These are phyloP conservation scores for Umimayanthus chanpuru DNA, from an alignment of 92 coral and sea anemone genomes.

Conservation along the genomic window DNA sequence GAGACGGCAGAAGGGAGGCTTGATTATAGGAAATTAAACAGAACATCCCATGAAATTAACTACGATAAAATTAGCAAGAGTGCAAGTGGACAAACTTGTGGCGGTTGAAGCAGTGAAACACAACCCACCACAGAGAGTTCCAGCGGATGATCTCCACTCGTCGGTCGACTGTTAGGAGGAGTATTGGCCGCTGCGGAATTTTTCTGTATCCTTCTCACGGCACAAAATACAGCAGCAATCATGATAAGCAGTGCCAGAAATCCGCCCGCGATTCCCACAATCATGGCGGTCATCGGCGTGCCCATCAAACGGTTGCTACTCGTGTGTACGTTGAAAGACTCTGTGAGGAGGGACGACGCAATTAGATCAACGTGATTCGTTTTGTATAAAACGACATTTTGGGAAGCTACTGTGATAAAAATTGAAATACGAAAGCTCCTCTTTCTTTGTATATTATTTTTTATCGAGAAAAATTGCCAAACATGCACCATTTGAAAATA, in stretches of 20 bases:
- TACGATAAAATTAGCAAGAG: too few relatives aligned
- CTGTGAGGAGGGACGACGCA: not conserved
- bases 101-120: not conserved
- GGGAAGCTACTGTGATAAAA: too few relatives aligned
- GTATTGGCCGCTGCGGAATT: conserved; percentile 56
- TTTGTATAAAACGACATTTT: not conserved
- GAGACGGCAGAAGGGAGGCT: too few relatives aligned
- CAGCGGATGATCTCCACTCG: conserved; percentile 68
- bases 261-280: conserved; percentile 87
- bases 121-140: conserved; percentile 72
- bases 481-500: too few relatives aligned
- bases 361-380: not conserved
- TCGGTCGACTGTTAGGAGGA: conserved; percentile 68
- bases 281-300: conserved; percentile 72
- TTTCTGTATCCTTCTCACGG: conserved; percentile 82
- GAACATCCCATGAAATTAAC: too few relatives aligned
- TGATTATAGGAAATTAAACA: too few relatives aligned
- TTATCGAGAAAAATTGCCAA: too few relatives aligned
- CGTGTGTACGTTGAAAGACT: conserved; percentile 48
- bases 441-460: too few relatives aligned
- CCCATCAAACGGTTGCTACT: conserved; percentile 45
- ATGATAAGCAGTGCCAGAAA: conserved; percentile 74
- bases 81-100: too few relatives aligned
- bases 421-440: too few relatives aligned
- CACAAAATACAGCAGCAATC: conserved; percentile 75